phyloP scores from a whole-genome alignment of 1,140 invertebrate genomes.

The Brachionus asplanchnoidis region DNA sequence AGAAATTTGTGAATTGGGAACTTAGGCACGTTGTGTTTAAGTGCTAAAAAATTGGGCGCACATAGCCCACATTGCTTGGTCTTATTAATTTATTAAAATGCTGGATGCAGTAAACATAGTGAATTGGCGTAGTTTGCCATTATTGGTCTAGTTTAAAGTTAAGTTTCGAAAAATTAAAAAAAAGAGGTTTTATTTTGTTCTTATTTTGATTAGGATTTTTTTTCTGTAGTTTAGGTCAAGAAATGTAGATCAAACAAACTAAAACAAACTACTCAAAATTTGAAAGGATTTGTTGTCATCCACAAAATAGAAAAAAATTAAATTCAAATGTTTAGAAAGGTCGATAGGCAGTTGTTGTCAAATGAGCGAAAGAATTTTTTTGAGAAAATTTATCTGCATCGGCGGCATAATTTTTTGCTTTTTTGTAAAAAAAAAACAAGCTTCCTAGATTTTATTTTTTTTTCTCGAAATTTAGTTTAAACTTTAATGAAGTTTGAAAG shows the following conservation, averaged over 20 bases:
- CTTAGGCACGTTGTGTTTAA: neutral
- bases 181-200: neutral
- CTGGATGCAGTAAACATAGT: neutral
- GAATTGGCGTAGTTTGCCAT: neutral
- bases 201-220: neutral
- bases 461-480: no score
- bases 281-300: neutral
- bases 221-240: neutral
- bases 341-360: neutral
- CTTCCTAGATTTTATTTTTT: no score
- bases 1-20: neutral
- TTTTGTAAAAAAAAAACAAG: no score
- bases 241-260: neutral
- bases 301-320: neutral
- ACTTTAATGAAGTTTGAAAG: no score
- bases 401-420: no score
- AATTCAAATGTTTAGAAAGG: neutral
- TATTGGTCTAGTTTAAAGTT: neutral
- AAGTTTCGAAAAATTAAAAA: neutral
- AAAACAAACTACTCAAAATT: neutral
- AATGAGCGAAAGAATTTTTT: no score
- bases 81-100: no score
- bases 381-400: no score
- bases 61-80: neutral
- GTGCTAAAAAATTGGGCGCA: neutral